Percentiles rank a stretch among this genome's conserved stretches.
Evolutionary conservation across 2,888 invertebrate species (phyloP).

Genomic region (Lydus trimaculatus): DNA sequence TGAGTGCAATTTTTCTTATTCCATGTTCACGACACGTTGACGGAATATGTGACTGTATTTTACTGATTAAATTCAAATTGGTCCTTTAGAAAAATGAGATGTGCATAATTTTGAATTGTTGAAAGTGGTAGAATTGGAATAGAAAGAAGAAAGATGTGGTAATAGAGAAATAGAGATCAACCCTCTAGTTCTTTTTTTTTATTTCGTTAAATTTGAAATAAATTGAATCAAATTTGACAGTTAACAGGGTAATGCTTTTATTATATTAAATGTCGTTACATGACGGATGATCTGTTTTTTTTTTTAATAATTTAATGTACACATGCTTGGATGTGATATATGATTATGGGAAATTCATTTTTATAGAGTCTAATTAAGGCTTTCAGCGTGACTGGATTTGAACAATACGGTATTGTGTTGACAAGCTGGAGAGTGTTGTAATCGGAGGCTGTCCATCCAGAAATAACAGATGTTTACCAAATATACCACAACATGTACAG

Average conservation of each 20-base stretch:
- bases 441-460: slow-evolving; percentile 1
- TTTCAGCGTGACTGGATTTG: background rate
- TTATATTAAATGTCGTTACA: background rate
- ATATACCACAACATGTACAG: slow-evolving; percentile 2
- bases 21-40: slow-evolving; percentile 49
- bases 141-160: background rate
- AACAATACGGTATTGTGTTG: background rate
- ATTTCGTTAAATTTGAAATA: background rate
- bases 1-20: slow-evolving; percentile 58
- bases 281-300: background rate
- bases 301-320: slow-evolving; percentile 7
- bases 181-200: background rate
- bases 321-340: background rate
- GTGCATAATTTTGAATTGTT: slow-evolving; percentile 13
- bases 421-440: background rate
- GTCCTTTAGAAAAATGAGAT: slow-evolving; percentile 13
- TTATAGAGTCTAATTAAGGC: background rate
- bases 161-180: background rate
- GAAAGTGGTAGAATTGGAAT: background rate
- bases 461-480: slow-evolving; percentile 18
- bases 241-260: background rate
- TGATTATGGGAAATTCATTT: background rate
- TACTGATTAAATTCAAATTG: slow-evolving; percentile 55
- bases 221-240: background rate
- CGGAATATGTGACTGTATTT: slow-evolving; percentile 49